phyloP scores from a whole-genome alignment of 2,797 vertebrate genomes.

The Myripristis jacobus region DNA sequence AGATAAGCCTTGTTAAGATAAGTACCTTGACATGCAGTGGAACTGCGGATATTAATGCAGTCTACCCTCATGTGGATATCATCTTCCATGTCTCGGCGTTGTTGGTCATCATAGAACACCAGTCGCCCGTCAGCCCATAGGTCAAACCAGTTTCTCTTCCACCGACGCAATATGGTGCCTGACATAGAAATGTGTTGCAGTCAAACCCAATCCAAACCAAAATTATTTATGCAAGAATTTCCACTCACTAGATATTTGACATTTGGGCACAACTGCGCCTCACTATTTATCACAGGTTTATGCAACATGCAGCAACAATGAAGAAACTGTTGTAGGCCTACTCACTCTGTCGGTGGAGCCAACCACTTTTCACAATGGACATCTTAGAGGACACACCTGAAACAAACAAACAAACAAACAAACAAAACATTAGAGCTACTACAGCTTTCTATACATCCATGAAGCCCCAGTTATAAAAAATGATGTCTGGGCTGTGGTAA shows the following conservation, averaged over 20 bases:
- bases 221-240: not conserved
- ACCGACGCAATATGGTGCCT: constrained; percentile 96
- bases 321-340: constrained; percentile 8
- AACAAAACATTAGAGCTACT: not conserved
- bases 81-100: constrained; percentile 90
- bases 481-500: too few relatives aligned
- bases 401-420: constrained; percentile 8
- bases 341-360: constrained; percentile 92
- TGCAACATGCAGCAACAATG: not conserved
- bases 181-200: not conserved
- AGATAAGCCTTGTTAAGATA: not conserved
- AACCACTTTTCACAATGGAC: constrained; percentile 82
- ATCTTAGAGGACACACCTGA: constrained; percentile 62
- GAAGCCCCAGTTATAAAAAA: not conserved
- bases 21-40: constrained; percentile 90
- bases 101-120: constrained; percentile 92
- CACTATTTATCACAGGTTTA: not conserved
- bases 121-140: constrained; percentile 93
- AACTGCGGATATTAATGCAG: constrained; percentile 91
- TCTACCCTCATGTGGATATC: constrained; percentile 94
- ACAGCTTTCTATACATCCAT: not conserved
- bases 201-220: not conserved
- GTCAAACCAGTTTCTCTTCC: constrained; percentile 99
- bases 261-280: not conserved
- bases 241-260: not conserved